phyloP scores from a whole-genome alignment of 1,140 invertebrate species.

The Aphaenogaster rudis region DNA sequence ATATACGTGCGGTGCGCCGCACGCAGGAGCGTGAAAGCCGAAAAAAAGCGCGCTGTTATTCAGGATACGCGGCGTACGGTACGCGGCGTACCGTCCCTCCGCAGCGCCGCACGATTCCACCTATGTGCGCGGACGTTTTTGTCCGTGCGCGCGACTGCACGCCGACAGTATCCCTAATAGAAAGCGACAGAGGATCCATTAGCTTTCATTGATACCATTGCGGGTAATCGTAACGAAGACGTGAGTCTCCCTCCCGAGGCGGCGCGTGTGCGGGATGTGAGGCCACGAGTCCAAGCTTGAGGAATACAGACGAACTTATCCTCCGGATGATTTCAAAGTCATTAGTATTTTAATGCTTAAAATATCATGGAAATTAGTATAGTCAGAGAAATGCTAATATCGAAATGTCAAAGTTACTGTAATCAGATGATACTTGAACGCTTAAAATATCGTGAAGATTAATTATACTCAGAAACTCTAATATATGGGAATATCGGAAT shows the following conservation, averaged over 20 bases:
- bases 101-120: constrained; percentile 35
- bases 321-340: not conserved
- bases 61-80: constrained; percentile 57
- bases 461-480: no score
- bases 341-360: not conserved
- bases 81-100: constrained; percentile 33
- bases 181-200: constrained; percentile 75
- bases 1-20: not conserved
- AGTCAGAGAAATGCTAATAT: not conserved
- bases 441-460: not conserved
- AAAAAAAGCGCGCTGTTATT: constrained; percentile 62
- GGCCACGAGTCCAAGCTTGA: not conserved
- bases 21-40: constrained; percentile 14
- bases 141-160: constrained; percentile 6
- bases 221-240: constrained; percentile 49
- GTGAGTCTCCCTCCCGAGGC: constrained; percentile 27
- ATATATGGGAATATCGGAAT: no score
- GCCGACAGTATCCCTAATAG: constrained; percentile 69
- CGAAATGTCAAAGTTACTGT: not conserved
- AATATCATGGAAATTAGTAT: not conserved
- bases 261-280: not conserved
- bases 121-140: constrained; percentile 63
- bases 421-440: not conserved
- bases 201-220: constrained; percentile 71
- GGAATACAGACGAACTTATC: not conserved